A percentile compares a stretch with the other conserved stretches of the same genome.
These are phyloP conservation scores for Albula glossodonta DNA, from an alignment of 2,113 vertebrate genomes.

Conservation along the genomic window DNA sequence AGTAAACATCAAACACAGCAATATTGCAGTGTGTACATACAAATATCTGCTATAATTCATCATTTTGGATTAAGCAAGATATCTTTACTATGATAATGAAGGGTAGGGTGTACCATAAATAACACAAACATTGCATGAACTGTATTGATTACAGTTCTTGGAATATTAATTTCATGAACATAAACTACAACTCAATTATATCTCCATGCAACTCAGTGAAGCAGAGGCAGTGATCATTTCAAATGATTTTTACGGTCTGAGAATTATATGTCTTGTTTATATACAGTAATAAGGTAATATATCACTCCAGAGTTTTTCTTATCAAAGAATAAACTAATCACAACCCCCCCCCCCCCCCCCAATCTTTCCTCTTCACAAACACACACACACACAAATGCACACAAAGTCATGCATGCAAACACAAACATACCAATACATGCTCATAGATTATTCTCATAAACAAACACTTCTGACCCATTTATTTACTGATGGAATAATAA, in stretches of 20 bases:
- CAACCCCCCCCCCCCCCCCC: too few species aligned
- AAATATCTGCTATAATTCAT: background rate
- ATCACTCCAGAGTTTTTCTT: background rate
- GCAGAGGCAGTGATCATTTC: background rate
- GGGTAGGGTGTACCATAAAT: background rate
- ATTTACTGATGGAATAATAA: background rate
- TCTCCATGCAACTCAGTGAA: background rate
- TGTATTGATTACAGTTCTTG: background rate
- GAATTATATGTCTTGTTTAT: conserved; percentile 13
- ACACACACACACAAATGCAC: conserved; percentile 28
- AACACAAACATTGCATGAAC: background rate
- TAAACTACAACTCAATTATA: background rate
- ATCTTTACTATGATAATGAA: background rate
- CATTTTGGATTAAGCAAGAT: background rate
- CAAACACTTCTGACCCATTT: background rate
- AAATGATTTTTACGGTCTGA: background rate
- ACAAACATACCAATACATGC: conserved; percentile 9
- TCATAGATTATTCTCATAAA: background rate
- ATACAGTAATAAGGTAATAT: conserved; percentile 22
- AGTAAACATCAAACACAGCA: background rate
- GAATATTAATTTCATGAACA: conserved; percentile 6
- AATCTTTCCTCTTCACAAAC: too few species aligned
- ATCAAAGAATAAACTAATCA: background rate
- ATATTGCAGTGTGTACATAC: background rate
- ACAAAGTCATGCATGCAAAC: conserved; percentile 26